A percentile compares a stretch with the other conserved stretches of the same genome.
Evolutionary conservation across 2,888 invertebrate species (phyloP).

Genomic region (Hydropsyche betteni): DNA sequence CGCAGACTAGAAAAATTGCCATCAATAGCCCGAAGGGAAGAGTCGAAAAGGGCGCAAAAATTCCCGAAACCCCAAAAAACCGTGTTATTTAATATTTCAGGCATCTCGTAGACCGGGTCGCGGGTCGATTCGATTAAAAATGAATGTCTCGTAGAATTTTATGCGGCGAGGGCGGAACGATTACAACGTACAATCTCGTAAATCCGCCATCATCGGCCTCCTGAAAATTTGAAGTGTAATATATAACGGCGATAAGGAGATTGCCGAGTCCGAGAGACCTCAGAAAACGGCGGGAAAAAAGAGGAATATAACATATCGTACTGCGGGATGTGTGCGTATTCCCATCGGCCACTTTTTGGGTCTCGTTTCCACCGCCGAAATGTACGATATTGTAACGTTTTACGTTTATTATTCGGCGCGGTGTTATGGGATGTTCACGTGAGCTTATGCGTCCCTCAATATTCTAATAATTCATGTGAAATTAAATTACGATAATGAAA

Average conservation of each 20-base stretch:
- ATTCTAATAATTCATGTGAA: too few species aligned
- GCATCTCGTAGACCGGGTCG: slow-evolving; percentile 19
- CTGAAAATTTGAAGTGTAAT: slow-evolving; percentile 23
- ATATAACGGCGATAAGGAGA: slow-evolving; percentile 23
- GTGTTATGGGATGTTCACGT: too few species aligned
- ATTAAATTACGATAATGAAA: too few species aligned
- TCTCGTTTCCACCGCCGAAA: background rate
- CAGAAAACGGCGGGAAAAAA: background rate
- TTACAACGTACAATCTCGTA: slow-evolving; percentile 28
- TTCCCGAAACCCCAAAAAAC: background rate
- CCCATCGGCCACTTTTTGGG: background rate
- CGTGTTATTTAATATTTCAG: slow-evolving; percentile 22
- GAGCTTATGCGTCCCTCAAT: too few species aligned
- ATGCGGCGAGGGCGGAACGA: slow-evolving; percentile 16
- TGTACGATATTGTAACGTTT: too few species aligned
- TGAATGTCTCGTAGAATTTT: slow-evolving; percentile 32
- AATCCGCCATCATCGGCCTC: slow-evolving; percentile 24
- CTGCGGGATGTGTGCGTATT: too few species aligned
- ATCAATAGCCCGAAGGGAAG: slow-evolving; percentile 1
- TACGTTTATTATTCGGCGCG: too few species aligned
- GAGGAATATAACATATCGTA: background rate
- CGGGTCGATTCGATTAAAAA: slow-evolving; percentile 27
- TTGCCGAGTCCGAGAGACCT: background rate
- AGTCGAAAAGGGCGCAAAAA: slow-evolving; percentile 8
- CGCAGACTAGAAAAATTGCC: slow-evolving; percentile 25